These are phyloP conservation scores for Pheosia tremula DNA, from an alignment of 2,888 invertebrate species.

Conservation along the genomic window DNA sequence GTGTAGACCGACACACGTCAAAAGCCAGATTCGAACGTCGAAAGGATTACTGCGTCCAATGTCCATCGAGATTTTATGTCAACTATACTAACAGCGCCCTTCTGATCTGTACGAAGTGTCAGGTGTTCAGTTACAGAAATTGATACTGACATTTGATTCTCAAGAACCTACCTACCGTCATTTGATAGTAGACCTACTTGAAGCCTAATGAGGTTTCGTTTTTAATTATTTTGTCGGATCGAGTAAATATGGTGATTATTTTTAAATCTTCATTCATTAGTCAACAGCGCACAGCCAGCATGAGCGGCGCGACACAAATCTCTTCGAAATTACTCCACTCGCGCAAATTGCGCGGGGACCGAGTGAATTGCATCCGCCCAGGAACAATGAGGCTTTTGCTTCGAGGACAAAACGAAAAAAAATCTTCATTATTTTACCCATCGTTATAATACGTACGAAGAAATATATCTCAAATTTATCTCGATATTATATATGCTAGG, in stretches of 20 bases:
- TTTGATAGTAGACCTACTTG: conserved; percentile 36
- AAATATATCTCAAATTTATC: conserved; percentile 39
- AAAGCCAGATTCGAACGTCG: conserved; percentile 40
- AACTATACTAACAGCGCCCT: conserved; percentile 13
- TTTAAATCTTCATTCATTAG: conserved; percentile 49
- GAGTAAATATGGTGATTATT: conserved; percentile 5
- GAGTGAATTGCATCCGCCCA: conserved; percentile 82
- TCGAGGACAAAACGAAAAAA: conserved; percentile 67
- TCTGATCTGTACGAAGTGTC: conserved; percentile 37
- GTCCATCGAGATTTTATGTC: conserved; percentile 12
- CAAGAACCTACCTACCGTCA: conserved; percentile 26
- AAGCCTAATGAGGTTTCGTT: background rate
- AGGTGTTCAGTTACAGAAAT: conserved; percentile 51
- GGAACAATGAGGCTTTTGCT: conserved; percentile 79
- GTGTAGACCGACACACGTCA: conserved; percentile 41
- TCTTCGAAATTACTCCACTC: conserved; percentile 78
- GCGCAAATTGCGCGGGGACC: conserved; percentile 78
- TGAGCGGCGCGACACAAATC: conserved; percentile 61
- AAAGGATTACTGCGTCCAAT: conserved; percentile 10
- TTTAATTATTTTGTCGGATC: background rate
- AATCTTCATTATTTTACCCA: conserved; percentile 70
- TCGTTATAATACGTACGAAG: conserved; percentile 55
- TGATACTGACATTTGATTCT: conserved; percentile 46
- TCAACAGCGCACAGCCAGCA: conserved; percentile 26
- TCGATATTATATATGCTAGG: conserved; percentile 4